phyloP scores from a whole-genome alignment of 2,888 invertebrate species.

The Leptura quadrifasciata region DNA sequence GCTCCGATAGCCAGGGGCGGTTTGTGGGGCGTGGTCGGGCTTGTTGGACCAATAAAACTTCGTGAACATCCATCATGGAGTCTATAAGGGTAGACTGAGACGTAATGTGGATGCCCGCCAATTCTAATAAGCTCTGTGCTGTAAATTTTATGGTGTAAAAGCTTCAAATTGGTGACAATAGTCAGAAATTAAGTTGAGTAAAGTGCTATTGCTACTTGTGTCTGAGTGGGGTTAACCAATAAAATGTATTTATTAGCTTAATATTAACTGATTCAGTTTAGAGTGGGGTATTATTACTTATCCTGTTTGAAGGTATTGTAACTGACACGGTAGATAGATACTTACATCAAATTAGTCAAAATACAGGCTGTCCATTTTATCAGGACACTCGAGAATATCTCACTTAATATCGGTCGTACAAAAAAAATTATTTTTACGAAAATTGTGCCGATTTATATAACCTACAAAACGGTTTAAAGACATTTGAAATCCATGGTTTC shows the following conservation, averaged over 20 bases:
- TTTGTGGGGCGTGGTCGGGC: conserved; percentile 63
- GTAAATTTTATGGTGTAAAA: conserved; percentile 67
- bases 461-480: too few species aligned
- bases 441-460: too few species aligned
- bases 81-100: conserved; percentile 61
- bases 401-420: too few species aligned
- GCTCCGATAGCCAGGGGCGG: conserved; percentile 73
- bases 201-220: conserved; percentile 68
- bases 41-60: conserved; percentile 67
- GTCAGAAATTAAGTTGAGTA: conserved; percentile 67
- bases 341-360: too few species aligned
- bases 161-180: conserved; percentile 69
- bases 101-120: conserved; percentile 60
- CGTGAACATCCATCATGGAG: conserved; percentile 67
- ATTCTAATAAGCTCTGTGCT: conserved; percentile 66
- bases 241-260: conserved; percentile 54
- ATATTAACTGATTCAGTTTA: neutral
- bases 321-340: neutral
- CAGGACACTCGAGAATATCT: too few species aligned
- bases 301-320: neutral
- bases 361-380: too few species aligned
- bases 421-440: too few species aligned
- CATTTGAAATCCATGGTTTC: too few species aligned
- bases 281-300: neutral
- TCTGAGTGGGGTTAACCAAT: conserved; percentile 63